phyloP scores from a whole-genome alignment of 2,888 invertebrate species.

The Hermodice carunculata region DNA sequence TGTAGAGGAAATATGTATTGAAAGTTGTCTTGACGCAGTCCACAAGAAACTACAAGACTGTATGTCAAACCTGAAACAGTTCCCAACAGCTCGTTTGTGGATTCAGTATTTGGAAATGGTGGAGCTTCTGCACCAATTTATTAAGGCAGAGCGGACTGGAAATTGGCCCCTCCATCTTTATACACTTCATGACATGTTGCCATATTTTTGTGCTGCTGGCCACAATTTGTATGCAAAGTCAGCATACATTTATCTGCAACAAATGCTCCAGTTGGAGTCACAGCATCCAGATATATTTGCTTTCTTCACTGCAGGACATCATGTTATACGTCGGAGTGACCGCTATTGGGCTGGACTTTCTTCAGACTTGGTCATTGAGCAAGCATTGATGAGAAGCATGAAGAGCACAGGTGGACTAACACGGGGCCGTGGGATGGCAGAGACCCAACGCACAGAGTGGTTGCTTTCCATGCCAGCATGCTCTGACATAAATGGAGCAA shows the following conservation, averaged over 20 bases:
- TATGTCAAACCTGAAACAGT: background rate
- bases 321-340: conserved; percentile 38
- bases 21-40: no score
- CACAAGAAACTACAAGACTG: no score
- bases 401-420: conserved; percentile 44
- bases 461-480: conserved; percentile 37
- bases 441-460: conserved; percentile 28
- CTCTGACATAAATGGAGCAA: conserved; percentile 32
- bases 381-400: conserved; percentile 45
- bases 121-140: conserved; percentile 21
- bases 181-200: conserved; percentile 28
- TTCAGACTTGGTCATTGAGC: conserved; percentile 48
- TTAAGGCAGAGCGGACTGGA: conserved; percentile 29
- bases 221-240: conserved; percentile 49
- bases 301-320: conserved; percentile 31
- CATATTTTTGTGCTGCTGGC: conserved; percentile 39
- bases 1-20: no score
- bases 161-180: conserved; percentile 29
- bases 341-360: conserved; percentile 47
- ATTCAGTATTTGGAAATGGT: conserved; percentile 37
- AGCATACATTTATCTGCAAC: conserved; percentile 44
- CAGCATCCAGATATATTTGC: conserved; percentile 36
- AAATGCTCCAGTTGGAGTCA: conserved; percentile 42
- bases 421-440: conserved; percentile 23
- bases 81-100: conserved; percentile 29